Evolutionary conservation across 2,888 invertebrate genomes (phyloP), one percentile per base, ranked within the genome.

Genomic region (Imbricaverruca yamaguchii): DNA sequence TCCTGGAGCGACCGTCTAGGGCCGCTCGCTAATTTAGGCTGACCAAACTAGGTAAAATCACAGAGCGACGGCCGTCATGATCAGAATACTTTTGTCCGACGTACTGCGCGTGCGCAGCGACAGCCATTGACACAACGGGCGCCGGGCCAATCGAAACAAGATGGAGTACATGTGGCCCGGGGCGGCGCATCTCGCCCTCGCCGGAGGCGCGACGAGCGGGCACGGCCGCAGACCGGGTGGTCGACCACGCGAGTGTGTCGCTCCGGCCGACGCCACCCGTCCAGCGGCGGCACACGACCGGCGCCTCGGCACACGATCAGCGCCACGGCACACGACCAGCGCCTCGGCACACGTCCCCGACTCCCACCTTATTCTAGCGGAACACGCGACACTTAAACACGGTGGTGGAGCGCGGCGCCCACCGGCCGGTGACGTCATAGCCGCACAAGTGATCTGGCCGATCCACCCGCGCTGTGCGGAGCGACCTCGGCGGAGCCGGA

Each of bases 1-100:
- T 15, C 53, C 74, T 74, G 55, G 53, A 55, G 21, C 53, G 57
- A 13, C 57, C 57, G 59, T 15, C 59, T 13, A 15, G 59, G 7
- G 59, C 59, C 59, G 74, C 74, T 12, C 74, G 23, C 74, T 74
- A 74, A 55, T 74, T 74, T 74, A 7, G 74, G 55, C 53, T 15
- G 74, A 55, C 74, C 23, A 74, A 74, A 74, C 74, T 74, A 74
- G 74, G 74, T 21, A 69, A 74, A 74, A 74, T 74, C 74, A 74
- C 74, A 74, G 74, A 74, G 55, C 10, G n/a, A n/a, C 12, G 67
- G 6, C 12, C 67, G 23, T n/a, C n/a, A 9, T n/a, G 63, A 21
- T 63, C 9, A n/a, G 63, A 63, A n/a, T n/a, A n/a, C 18, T 11
- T 13, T 18, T 39, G 39, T 39, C 39, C 39, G 39, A 39, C 39